Base-by-base conservation (phyloP, 1,140 invertebrate species). In the Pantala flavescens region DNA sequence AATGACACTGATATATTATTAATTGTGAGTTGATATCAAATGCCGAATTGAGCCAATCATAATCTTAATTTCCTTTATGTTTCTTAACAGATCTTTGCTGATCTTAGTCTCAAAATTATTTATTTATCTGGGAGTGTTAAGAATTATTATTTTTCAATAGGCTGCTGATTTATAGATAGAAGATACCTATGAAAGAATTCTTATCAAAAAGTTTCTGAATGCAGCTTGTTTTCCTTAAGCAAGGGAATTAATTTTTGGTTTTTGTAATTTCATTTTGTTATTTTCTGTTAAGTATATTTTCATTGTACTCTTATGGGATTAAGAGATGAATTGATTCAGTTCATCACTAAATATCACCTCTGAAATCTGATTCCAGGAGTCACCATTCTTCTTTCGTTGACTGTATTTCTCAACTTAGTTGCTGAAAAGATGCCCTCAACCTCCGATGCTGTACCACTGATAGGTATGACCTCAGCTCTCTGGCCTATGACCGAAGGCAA, bases 331-430 rank as follows among this genome's bases (percentile, higher is more conserved):
- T 12, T 43, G 21, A 42, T 55, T 49, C 43, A 74, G n/a, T 49
- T 49, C 21, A 49, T 74, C 16, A 55, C 74, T 75, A 71, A 74
- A 55, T 70, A 74, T 74, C 24, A 71, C 23, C 28, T 74, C 73
- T 75, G 23, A 73, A 24, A 43, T 73, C n/a, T 71, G 43, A 55
- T 76, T 80, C 74, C 83, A 89, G 88, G 88, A 79, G 89, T 91
- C 76, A 90, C 88, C 77, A 90, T 90, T 81, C 84, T 90, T 77
- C 87, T 91, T 78, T 90, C 89, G 72, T 83, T 90, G 79, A 90
- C 89, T 78, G 89, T 90, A 77, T 90, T 91, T 83, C 88, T 91
- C 82, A 84, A 91, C 78, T 84, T 91, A 78, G 83, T 90, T 74
- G 87, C 84, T 42, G 81, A 87, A 86, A 84, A 87, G 77, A 89